Percentiles rank a stretch among this genome's conserved stretches.
These are phyloP conservation scores for Plecturocebus donacophilus DNA, from an alignment of 2,113 vertebrate species.

Conservation along the genomic window DNA sequence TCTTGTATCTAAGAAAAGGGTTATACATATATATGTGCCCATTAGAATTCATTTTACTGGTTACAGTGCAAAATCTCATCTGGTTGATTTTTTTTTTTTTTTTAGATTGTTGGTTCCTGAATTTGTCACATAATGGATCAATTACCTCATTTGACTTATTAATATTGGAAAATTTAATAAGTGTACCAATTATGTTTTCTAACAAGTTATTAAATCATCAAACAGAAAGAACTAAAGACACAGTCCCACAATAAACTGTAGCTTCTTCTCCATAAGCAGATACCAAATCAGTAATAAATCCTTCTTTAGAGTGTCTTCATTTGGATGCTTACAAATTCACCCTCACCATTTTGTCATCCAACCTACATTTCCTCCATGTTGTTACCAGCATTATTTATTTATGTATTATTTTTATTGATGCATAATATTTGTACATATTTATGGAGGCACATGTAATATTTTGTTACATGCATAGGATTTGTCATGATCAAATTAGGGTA, in stretches of 20 bases:
- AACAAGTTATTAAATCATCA: neutral
- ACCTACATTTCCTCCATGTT: neutral
- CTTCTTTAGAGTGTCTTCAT: neutral
- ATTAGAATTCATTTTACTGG: neutral
- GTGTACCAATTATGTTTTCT: neutral
- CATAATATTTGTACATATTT: no score
- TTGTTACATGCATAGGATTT: no score
- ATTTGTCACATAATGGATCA: neutral
- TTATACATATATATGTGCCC: neutral
- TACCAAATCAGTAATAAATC: neutral
- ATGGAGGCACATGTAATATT: no score
- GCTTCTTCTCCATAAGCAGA: neutral
- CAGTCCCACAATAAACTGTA: neutral
- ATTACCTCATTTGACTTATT: neutral
- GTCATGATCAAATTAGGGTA: no score
- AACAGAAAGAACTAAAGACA: neutral
- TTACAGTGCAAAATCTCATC: neutral
- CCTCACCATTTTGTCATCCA: neutral
- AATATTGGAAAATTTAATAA: conserved; percentile 1
- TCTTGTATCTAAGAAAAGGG: neutral
- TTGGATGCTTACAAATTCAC: neutral
- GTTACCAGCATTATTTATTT: neutral
- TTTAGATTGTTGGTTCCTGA: neutral
- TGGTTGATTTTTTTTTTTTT: neutral
- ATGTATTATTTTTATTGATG: no score